phyloP scores from a whole-genome alignment of 2,797 vertebrate genomes.

The Myripristis jacobus region DNA sequence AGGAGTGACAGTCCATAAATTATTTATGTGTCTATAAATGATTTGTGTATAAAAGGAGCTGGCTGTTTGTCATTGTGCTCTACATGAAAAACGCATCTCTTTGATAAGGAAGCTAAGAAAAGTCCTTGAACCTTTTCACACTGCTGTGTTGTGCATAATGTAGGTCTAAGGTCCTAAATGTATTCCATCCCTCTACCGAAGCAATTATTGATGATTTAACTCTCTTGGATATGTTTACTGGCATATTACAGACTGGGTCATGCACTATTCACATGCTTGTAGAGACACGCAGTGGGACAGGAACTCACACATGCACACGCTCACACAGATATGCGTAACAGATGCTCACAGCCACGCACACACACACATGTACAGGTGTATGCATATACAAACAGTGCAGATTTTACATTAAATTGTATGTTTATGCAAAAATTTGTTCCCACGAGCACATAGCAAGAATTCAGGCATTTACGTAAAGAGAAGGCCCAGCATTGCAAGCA shows the following conservation, averaged over 20 bases:
- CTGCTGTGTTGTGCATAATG: conserved; percentile 31
- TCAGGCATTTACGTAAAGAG: background rate
- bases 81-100: conserved; percentile 45
- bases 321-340: conserved; percentile 18
- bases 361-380: background rate
- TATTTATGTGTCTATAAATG: conserved; percentile 55
- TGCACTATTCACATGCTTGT: conserved; percentile 36
- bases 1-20: conserved; percentile 37
- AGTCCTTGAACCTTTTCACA: conserved; percentile 46
- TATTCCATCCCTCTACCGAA: conserved; percentile 33
- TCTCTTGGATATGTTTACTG: conserved; percentile 37
- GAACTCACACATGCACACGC: conserved; percentile 1
- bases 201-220: conserved; percentile 53
- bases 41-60: conserved; percentile 44
- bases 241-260: conserved; percentile 33
- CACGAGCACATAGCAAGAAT: background rate
- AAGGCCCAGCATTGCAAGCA: background rate
- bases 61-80: conserved; percentile 46
- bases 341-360: conserved; percentile 5
- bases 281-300: background rate
- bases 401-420: background rate
- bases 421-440: background rate
- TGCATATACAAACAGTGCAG: conserved; percentile 3
- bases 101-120: conserved; percentile 38
- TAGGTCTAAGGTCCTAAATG: conserved; percentile 42